phyloP scores from a whole-genome alignment of 1,140 invertebrate species.

The Bactericera cockerelli region DNA sequence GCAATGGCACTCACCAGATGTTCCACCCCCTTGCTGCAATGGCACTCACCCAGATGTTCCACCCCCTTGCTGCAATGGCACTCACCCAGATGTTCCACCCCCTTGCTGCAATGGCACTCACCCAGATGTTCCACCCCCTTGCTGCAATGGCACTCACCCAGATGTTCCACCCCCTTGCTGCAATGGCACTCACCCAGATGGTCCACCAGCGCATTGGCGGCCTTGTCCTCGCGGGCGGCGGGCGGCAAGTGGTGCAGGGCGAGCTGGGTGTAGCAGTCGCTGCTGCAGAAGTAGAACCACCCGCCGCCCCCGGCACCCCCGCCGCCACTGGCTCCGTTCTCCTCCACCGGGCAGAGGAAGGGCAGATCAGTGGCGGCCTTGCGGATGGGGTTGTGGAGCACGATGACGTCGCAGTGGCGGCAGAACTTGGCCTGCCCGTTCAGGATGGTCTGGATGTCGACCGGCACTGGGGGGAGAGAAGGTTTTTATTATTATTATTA shows the following conservation, averaged over 20 bases:
- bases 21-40: too few species aligned
- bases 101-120: too few species aligned
- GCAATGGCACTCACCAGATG: too few species aligned
- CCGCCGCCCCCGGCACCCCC: too few species aligned
- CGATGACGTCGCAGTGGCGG: slow-evolving; percentile 76
- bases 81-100: too few species aligned
- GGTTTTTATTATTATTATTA: slow-evolving; percentile 14
- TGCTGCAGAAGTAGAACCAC: slow-evolving; percentile 69
- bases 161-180: too few species aligned
- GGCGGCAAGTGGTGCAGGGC: slow-evolving; percentile 37
- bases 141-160: too few species aligned
- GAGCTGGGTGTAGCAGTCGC: slow-evolving; percentile 69
- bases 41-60: too few species aligned
- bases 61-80: too few species aligned
- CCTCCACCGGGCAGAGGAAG: slow-evolving; percentile 45
- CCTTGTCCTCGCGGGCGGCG: not conserved
- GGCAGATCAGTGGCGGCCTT: slow-evolving; percentile 70
- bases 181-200: slow-evolving; percentile 6
- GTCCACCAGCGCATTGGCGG: slow-evolving; percentile 6
- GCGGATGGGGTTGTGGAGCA: slow-evolving; percentile 60
- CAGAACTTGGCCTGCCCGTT: slow-evolving; percentile 81
- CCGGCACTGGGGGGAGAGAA: slow-evolving; percentile 36
- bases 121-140: too few species aligned
- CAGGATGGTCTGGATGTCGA: slow-evolving; percentile 78
- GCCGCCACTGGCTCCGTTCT: too few species aligned